Evolutionary conservation across 2,113 vertebrate species (phyloP), one percentile per base, ranked within the genome.

Genomic region (Tragelaphus scriptus): DNA sequence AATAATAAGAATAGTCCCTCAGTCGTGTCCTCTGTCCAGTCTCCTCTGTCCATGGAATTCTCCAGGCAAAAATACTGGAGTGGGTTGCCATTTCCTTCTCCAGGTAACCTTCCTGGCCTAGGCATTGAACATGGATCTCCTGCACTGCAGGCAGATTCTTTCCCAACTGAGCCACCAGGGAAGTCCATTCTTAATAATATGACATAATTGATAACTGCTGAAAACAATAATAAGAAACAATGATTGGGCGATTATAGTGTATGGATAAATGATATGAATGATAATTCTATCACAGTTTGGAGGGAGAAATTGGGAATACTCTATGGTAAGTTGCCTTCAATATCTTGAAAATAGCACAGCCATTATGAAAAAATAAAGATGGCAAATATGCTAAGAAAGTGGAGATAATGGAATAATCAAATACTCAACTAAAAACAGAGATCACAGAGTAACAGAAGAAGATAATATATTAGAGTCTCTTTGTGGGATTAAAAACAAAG

Each of bases 131-230:
- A 1, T 40, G n/a, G n/a, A 5, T 75, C 36, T 40, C 6, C 71
- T 25, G 21, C 23, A 75, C 23, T 75, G 36, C 10, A 44, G 11
- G 71, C 3, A 44, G 21, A 14, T 44, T 36, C 71, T 40, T 40
- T 25, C 71, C 71, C 1, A 0, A 14, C 36, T 75, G 71, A 75
- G 36, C 11, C 12, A 44, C 21, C 71, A 75, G 2, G 71, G 21
- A 44, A 75, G 36, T 40, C 36, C 71, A 26, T 36, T 68, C 3
- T 88, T 97, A 40, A 86, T 53, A 77, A 77, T 75, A 92, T 89
- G 36, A 51, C 5, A 1, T 63, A 44, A 28, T 28, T n/a, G 55
- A 87, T 85, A 91, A 44, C 2, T 17, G 16, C 25, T 55, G 5
- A 55, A 58, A 91, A 71, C 77, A 53, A n/a, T 16, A 19, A 58